phyloP scores from a whole-genome alignment of 2,113 vertebrate species.

The Ellobius talpinus region DNA sequence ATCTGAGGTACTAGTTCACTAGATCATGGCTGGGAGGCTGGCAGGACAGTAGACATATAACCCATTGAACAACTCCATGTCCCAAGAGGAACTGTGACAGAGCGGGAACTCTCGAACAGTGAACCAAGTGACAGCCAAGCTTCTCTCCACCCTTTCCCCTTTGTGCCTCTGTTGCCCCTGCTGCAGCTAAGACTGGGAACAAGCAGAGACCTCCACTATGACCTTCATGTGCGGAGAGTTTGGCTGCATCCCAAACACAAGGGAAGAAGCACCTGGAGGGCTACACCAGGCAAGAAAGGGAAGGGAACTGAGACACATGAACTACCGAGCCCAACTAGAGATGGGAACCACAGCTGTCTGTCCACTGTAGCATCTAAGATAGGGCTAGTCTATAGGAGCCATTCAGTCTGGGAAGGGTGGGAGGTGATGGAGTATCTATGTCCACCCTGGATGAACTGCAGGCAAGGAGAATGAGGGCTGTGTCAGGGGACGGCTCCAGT shows the following conservation, averaged over 20 bases:
- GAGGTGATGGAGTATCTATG: too few species aligned
- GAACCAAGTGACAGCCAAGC: background rate
- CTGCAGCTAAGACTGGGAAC: too few species aligned
- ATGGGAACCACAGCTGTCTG: background rate
- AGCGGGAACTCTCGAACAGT: background rate
- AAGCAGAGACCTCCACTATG: background rate
- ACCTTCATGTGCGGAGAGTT: background rate
- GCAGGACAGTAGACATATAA: background rate
- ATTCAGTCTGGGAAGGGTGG: background rate
- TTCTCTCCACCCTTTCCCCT: background rate
- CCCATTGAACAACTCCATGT: too few species aligned
- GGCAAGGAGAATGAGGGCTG: background rate
- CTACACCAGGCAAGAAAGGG: background rate
- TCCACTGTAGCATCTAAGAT: background rate
- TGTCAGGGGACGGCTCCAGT: background rate
- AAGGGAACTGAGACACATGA: background rate
- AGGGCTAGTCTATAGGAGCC: background rate
- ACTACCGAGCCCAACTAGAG: background rate
- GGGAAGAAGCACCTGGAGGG: background rate
- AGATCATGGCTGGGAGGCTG: background rate
- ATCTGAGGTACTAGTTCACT: background rate
- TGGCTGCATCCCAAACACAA: background rate
- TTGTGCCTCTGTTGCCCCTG: background rate
- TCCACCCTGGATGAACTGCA: background rate
- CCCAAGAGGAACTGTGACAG: background rate